Percentiles rank a stretch among this genome's conserved stretches.
phyloP scores from a whole-genome alignment of 2,888 invertebrate species.

The Parapristionchus giblindavisi region DNA sequence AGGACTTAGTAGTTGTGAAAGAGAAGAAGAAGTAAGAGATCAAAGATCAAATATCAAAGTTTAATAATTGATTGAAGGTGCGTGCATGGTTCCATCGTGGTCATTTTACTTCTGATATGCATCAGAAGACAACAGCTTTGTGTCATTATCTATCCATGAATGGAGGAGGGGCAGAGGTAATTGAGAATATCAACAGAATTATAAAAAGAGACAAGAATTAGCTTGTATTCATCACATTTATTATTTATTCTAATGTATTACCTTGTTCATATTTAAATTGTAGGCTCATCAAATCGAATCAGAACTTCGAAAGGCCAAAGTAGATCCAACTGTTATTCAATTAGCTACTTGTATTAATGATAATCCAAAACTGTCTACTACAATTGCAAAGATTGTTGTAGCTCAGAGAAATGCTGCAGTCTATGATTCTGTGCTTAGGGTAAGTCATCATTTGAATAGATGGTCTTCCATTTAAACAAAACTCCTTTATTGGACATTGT shows the following conservation, averaged over 20 bases:
- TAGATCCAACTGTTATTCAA: constrained; percentile 45
- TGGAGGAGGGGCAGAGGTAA: constrained; percentile 49
- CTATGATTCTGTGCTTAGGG: constrained; percentile 61
- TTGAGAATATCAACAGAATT: background rate
- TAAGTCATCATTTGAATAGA: constrained; percentile 41
- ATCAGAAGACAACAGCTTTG: constrained; percentile 64
- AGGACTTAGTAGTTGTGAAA: constrained; percentile 60
- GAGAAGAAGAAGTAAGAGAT: constrained; percentile 55
- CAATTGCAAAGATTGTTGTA: constrained; percentile 59
- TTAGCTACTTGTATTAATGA: constrained; percentile 63
- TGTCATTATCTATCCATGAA: constrained; percentile 63
- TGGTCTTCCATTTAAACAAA: background rate
- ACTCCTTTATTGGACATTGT: background rate
- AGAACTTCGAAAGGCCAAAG: constrained; percentile 1
- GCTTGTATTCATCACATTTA: no score
- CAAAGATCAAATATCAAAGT: background rate
- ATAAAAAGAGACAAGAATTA: no score
- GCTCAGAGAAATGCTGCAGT: constrained; percentile 63
- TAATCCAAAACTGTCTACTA: constrained; percentile 51
- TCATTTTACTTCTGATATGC: constrained; percentile 62
- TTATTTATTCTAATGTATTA: no score
- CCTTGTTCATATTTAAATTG: background rate
- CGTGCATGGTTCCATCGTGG: constrained; percentile 60
- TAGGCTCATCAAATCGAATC: constrained; percentile 28
- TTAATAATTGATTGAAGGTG: constrained; percentile 40